Conservation (phyloP, 2,797 vertebrate species). For the Phataginus tricuspis region DNA sequence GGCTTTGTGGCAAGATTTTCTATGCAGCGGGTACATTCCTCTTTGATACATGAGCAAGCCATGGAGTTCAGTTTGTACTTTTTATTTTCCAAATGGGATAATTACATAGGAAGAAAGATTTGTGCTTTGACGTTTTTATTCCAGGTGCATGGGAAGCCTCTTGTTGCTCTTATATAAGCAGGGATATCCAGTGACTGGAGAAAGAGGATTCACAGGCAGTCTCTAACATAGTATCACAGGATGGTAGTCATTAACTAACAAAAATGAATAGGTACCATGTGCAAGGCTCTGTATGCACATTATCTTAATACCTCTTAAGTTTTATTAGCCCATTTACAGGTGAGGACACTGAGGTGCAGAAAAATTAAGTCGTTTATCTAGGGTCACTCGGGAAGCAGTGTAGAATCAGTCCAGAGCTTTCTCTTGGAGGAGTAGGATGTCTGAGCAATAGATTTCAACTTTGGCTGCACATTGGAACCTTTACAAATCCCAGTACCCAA, state of each 20-base stretch:
- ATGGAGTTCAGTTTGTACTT: neutral
- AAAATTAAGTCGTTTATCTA: neutral
- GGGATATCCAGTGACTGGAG: neutral
- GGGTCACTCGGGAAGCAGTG: neutral
- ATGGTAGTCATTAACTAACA: neutral
- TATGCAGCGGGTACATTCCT: neutral
- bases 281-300: neutral
- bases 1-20: slow-evolving; percentile 50
- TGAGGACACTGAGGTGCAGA: neutral
- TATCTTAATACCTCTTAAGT: neutral
- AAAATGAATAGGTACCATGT: neutral
- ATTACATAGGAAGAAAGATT: slow-evolving; percentile 41
- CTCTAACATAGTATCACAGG: neutral
- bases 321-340: neutral
- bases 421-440: neutral
- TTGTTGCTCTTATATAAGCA: neutral
- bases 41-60: slow-evolving; percentile 11
- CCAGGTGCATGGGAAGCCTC: neutral
- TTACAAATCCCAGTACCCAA: neutral
- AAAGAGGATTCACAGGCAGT: neutral
- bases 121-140: slow-evolving; percentile 33
- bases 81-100: slow-evolving; percentile 49
- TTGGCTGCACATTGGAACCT: neutral
- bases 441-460: neutral
- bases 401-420: neutral